A percentile compares a stretch with the other conserved stretches of the same genome.
Evolutionary conservation across 2,113 vertebrate genomes (phyloP).

Genomic region (Mystacornis crossleyi): DNA sequence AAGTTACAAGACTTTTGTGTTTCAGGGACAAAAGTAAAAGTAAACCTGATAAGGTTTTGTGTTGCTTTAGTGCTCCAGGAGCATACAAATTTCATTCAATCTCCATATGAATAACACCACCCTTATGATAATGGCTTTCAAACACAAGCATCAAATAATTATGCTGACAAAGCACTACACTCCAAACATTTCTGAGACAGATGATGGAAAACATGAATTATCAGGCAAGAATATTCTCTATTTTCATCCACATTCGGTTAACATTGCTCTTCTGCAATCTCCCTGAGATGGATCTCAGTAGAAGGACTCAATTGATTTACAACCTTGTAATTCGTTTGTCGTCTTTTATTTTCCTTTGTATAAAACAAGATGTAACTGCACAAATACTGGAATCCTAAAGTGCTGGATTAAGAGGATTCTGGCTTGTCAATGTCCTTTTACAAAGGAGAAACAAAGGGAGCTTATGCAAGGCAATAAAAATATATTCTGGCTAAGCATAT

Average conservation of each 20-base stretch:
- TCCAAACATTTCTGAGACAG: background rate
- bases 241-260: constrained; percentile 29
- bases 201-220: constrained; percentile 19
- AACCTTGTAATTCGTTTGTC: constrained; percentile 47
- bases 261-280: background rate
- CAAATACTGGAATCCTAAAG: background rate
- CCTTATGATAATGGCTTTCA: background rate
- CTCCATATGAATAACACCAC: background rate
- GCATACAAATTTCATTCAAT: background rate
- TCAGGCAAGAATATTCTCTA: background rate
- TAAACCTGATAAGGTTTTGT: background rate
- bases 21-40: background rate
- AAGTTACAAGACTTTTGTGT: background rate
- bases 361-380: constrained; percentile 26
- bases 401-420: constrained; percentile 36
- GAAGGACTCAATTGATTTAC: constrained; percentile 57
- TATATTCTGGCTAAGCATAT: background rate
- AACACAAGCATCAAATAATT: background rate
- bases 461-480: constrained; percentile 42
- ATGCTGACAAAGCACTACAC: background rate
- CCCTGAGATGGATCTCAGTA: constrained; percentile 3
- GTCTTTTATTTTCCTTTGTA: constrained; percentile 55
- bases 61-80: background rate
- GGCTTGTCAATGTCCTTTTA: background rate
- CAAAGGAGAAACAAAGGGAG: background rate